These are phyloP conservation scores for Macrotrachela quadricornifera DNA, from an alignment of 1,140 invertebrate species.

Conservation along the genomic window DNA sequence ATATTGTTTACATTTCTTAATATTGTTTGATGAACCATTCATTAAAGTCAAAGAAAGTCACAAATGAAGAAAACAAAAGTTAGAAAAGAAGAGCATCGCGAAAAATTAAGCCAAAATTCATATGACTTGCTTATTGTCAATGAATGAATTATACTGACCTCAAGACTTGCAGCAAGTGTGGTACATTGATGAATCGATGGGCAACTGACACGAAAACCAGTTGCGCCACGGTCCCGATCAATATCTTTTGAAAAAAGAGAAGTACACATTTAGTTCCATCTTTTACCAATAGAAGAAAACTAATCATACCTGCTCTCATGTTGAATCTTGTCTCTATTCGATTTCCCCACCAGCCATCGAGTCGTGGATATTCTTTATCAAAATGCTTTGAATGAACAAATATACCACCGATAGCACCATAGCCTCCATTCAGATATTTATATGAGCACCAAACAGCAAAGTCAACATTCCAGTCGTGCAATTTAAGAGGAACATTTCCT, in stretches of 20 bases:
- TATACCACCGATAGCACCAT: conserved; percentile 35
- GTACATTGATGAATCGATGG: conserved; percentile 35
- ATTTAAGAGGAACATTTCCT: conserved; percentile 37
- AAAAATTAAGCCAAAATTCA: too few species aligned
- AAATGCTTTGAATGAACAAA: conserved; percentile 31
- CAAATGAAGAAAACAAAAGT: too few species aligned
- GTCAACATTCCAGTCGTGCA: conserved; percentile 43
- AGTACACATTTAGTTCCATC: not conserved
- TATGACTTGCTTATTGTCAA: too few species aligned
- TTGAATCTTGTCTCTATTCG: conserved; percentile 25
- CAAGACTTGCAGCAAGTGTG: not conserved
- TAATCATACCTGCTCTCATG: conserved; percentile 31
- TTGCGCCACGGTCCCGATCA: conserved; percentile 30
- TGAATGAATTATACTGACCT: conserved; percentile 15
- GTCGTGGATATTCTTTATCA: conserved; percentile 18
- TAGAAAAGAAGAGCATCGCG: too few species aligned
- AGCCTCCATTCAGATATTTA: conserved; percentile 40
- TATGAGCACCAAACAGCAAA: conserved; percentile 46
- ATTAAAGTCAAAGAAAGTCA: too few species aligned
- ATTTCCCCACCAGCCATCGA: conserved; percentile 36
- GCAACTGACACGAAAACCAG: conserved; percentile 36
- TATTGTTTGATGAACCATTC: too few species aligned
- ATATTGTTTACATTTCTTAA: too few species aligned
- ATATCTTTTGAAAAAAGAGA: too few species aligned
- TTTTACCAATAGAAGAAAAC: conserved; percentile 22